phyloP scores from a whole-genome alignment of 1,140 invertebrate genomes.

The Ridgeia piscesae region DNA sequence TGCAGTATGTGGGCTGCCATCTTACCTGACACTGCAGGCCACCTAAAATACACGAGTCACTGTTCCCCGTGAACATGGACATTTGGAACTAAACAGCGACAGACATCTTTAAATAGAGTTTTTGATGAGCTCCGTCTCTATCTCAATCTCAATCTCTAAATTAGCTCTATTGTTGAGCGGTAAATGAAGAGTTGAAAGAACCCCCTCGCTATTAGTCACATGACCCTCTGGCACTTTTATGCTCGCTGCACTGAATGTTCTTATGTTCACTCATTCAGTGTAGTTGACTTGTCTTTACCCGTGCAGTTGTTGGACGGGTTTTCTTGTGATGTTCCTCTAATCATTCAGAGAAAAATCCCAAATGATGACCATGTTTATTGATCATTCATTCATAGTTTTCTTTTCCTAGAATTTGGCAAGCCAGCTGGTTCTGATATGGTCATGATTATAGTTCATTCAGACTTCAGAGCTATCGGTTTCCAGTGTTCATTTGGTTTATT shows the following conservation, averaged over 20 bases:
- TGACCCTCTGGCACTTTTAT: not conserved
- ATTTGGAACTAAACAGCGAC: not conserved
- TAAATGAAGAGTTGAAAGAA: not conserved
- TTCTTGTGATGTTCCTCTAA: not conserved
- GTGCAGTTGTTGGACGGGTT: not conserved
- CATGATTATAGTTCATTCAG: not conserved
- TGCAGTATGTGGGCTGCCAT: not conserved
- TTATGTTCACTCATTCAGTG: not conserved
- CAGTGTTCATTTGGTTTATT: not conserved
- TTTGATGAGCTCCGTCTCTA: not conserved
- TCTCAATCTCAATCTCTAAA: not conserved
- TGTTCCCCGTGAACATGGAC: not conserved
- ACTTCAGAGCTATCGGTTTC: not conserved
- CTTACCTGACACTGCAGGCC: not conserved
- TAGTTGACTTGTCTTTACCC: not conserved
- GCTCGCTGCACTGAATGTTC: not conserved
- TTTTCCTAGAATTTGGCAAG: not conserved
- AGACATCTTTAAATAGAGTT: constrained; percentile 1
- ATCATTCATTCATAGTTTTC: not conserved
- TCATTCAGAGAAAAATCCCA: not conserved
- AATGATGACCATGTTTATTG: not conserved
- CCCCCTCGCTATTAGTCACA: not conserved
- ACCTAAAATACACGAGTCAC: not conserved
- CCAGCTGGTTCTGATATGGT: too few relatives aligned
- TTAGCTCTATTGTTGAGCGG: not conserved